phyloP scores from a whole-genome alignment of 2,113 vertebrate species.

The Phycodurus eques region DNA sequence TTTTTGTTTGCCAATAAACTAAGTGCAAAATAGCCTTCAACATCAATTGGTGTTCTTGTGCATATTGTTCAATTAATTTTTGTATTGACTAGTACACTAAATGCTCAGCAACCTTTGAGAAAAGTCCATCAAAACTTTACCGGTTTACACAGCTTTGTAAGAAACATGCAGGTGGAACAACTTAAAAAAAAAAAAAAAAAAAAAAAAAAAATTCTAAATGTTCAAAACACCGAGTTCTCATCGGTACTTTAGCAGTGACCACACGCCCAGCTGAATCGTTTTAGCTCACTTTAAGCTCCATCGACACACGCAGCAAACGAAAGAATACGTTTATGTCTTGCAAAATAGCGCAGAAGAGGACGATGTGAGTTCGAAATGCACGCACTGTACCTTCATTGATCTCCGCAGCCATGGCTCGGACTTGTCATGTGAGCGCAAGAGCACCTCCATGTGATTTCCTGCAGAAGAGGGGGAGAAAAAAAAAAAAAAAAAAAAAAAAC shows the following conservation, averaged over 20 bases:
- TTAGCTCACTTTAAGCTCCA: background rate
- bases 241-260: background rate
- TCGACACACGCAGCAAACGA: background rate
- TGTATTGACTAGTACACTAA: background rate
- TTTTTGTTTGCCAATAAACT: background rate
- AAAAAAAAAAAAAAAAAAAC: constrained; percentile 15
- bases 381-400: constrained; percentile 75
- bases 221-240: background rate
- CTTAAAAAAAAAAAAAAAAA: too few species aligned
- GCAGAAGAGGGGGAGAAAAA: constrained; percentile 34
- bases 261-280: background rate
- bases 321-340: background rate
- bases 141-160: background rate
- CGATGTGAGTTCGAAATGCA: constrained; percentile 5
- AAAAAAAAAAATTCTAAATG: background rate
- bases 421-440: constrained; percentile 76
- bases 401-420: constrained; percentile 72
- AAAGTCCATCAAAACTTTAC: background rate
- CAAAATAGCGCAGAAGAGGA: background rate
- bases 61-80: background rate
- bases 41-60: background rate
- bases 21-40: background rate
- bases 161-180: background rate
- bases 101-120: background rate
- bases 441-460: constrained; percentile 82